Evolutionary conservation across 2,888 invertebrate species (phyloP).

Genomic region (Leptopilina syphax): DNA sequence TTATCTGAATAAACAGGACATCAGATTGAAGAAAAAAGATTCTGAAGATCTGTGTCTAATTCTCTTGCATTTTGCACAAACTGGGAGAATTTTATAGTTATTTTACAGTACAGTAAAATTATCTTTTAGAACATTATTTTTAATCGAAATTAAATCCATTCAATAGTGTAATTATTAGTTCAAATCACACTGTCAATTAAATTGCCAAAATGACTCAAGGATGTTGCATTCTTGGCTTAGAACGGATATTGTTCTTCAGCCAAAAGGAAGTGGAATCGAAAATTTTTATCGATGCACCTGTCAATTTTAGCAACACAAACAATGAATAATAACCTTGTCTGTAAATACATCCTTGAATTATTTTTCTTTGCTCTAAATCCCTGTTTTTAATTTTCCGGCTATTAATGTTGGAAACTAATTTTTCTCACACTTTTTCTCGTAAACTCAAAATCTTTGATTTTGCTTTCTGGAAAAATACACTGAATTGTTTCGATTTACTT

Average conservation of each 20-base stretch:
- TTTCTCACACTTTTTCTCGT: not conserved
- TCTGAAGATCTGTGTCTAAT: slow-evolving; percentile 13
- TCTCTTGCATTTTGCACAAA: not conserved
- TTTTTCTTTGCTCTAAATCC: slow-evolving; percentile 8
- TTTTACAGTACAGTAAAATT: not conserved
- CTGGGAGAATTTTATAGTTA: not conserved
- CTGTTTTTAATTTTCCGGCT: not conserved
- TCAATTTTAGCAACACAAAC: not conserved
- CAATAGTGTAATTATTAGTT: not conserved
- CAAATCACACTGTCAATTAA: not conserved
- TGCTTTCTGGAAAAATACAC: no score
- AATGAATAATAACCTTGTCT: slow-evolving; percentile 13
- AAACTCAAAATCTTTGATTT: not conserved
- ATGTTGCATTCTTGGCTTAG: slow-evolving; percentile 25
- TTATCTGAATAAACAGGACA: not conserved
- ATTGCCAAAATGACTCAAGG: slow-evolving; percentile 34
- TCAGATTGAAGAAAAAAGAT: not conserved
- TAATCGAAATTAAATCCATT: not conserved
- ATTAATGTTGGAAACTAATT: not conserved
- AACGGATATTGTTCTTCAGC: not conserved
- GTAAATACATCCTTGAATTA: slow-evolving; percentile 27
- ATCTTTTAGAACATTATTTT: not conserved
- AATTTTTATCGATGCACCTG: not conserved
- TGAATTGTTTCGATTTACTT: no score
- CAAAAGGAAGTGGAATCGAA: slow-evolving; percentile 25